Evolutionary conservation across 2,888 invertebrate species (phyloP), one percentile per base, ranked within the genome.

Genomic region (Dexiosoma caninum): DNA sequence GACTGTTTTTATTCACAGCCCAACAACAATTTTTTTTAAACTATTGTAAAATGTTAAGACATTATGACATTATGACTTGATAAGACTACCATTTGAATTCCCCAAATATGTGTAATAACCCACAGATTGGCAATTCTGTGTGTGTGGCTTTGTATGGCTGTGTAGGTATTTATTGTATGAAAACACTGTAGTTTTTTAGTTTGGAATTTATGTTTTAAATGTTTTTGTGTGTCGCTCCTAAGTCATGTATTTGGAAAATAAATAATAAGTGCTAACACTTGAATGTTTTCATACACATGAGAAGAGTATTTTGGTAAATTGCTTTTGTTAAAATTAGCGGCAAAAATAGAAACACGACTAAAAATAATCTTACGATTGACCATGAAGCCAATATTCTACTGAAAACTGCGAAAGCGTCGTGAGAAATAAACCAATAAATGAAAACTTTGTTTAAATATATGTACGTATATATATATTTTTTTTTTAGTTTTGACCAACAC

Each of bases 221-320:
- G 35, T 67, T 14, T n/a, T 55, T 37, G 5, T 35, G n/a, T 16
- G 23, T 14, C 19, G 44, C 9, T 59, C 12, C 12, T 32, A 14
- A 37, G 40, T 32, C 46, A 40, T 60, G 19, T 55, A 40, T 57
- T 12, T 64, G 32, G 1, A 44, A 35, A 49, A 49, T 30, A 19
- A 35, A 21, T 49, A 77, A 21, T 49, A 77, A 59, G 40, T 57
- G 62, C 35, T 76, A 53, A 76, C 37, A 27, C 19, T 62, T 62
- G 57, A 57, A 62, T 64, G 37, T 55, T 46, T 32, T 49, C 40
- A n/a, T 59, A 40, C n/a, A 46, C 16, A 66, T 70, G 66, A 35
- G 6, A 53, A 35, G 35, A 37, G 21, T 59, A 37, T 37, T 53
- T 60, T 59, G 9, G 23, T 42, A 55, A 46, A 60, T 53, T 72